phyloP scores from a whole-genome alignment of 2,113 vertebrate species.

The Ailuropoda melanoleuca region DNA sequence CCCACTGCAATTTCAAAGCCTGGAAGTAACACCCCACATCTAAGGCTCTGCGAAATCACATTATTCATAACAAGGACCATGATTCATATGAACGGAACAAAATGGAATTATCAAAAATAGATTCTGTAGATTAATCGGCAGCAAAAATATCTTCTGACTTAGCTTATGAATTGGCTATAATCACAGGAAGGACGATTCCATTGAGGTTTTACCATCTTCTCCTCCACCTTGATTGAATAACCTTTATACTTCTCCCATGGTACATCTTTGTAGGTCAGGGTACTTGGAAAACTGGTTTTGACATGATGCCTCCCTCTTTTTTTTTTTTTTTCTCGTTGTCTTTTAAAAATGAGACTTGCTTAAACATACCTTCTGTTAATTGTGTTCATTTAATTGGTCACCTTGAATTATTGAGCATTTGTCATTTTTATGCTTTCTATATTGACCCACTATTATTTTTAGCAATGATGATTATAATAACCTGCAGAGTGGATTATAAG shows the following conservation, averaged over 20 bases:
- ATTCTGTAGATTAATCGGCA: slow-evolving; percentile 51
- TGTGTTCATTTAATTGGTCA: slow-evolving; percentile 47
- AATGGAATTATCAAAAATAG: slow-evolving; percentile 71
- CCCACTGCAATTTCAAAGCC: slow-evolving; percentile 51
- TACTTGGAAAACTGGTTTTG: slow-evolving; percentile 45
- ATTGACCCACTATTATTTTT: slow-evolving; percentile 69
- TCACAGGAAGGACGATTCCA: slow-evolving; percentile 9
- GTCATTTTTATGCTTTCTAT: slow-evolving; percentile 63
- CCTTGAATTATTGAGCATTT: slow-evolving; percentile 61
- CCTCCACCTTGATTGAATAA: slow-evolving; percentile 41
- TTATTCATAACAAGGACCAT: slow-evolving; percentile 63
- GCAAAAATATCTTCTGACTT: slow-evolving; percentile 55
- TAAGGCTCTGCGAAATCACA: slow-evolving; percentile 49
- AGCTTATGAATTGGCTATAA: slow-evolving; percentile 14
- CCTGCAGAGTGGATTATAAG: slow-evolving; percentile 41
- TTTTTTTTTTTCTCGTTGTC: background rate
- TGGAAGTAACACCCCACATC: slow-evolving; percentile 32
- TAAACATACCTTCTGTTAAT: slow-evolving; percentile 39
- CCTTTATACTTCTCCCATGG: background rate
- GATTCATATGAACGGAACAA: slow-evolving; percentile 60
- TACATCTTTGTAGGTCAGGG: background rate
- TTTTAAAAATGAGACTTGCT: slow-evolving; percentile 43
- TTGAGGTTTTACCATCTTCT: slow-evolving; percentile 16
- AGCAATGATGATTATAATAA: slow-evolving; percentile 62
- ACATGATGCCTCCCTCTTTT: background rate